phyloP scores from a whole-genome alignment of 1,140 invertebrate species.

The Bombus pyrosoma region DNA sequence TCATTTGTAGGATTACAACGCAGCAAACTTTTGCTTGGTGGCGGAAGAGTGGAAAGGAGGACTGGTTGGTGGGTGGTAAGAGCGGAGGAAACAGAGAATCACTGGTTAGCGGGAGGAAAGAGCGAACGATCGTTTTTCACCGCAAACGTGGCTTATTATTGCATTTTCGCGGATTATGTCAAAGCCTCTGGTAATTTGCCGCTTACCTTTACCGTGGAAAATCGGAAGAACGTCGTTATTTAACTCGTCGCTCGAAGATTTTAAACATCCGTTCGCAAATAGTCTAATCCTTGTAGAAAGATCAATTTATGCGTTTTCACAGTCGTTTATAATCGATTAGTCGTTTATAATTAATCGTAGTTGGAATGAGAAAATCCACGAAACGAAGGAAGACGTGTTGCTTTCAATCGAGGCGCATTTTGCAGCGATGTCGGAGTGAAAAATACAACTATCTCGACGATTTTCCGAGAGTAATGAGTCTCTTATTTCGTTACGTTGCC shows the following conservation, averaged over 20 bases:
- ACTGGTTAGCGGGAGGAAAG: neutral
- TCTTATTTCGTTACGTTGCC: constrained; percentile 47
- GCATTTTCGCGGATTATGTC: constrained; percentile 68
- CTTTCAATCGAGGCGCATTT: neutral
- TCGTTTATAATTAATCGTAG: neutral
- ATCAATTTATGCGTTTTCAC: neutral
- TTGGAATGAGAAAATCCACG: neutral
- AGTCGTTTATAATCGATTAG: neutral
- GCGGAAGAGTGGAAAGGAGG: constrained; percentile 3
- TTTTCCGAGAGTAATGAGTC: constrained; percentile 29
- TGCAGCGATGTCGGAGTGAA: neutral
- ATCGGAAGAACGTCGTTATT: constrained; percentile 49
- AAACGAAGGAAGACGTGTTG: too few relatives aligned
- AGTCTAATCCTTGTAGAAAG: neutral
- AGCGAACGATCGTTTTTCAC: constrained; percentile 69
- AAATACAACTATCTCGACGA: neutral
- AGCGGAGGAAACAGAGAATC: constrained; percentile 36
- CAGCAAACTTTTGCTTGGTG: constrained; percentile 23
- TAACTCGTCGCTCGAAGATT: constrained; percentile 25
- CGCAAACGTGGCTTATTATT: constrained; percentile 72
- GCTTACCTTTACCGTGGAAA: constrained; percentile 59
- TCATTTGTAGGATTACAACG: constrained; percentile 79
- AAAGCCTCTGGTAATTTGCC: constrained; percentile 66
- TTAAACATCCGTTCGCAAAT: neutral
- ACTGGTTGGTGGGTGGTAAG: constrained; percentile 26